Evolutionary conservation across 2,797 vertebrate genomes (phyloP).

Genomic region (Ctenosaura bakeri): DNA sequence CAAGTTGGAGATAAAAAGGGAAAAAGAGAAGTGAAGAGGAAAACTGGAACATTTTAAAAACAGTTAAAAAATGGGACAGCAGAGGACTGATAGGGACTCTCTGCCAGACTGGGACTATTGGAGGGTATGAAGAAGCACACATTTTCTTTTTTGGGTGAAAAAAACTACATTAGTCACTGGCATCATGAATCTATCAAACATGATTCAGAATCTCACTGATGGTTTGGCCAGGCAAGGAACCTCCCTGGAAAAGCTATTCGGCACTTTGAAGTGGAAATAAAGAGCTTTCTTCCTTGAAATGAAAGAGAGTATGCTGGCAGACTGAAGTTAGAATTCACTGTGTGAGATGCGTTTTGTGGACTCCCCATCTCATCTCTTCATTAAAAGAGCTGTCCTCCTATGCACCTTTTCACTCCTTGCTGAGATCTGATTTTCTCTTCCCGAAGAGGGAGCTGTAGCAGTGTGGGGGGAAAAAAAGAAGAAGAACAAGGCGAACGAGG

Average conservation of each 20-base stretch:
- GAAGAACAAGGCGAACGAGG: too few species aligned
- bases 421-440: conserved; percentile 5
- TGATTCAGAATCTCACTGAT: neutral
- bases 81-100: too few species aligned
- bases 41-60: too few species aligned
- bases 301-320: neutral
- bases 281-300: neutral
- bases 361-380: neutral
- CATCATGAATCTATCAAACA: neutral
- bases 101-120: too few species aligned
- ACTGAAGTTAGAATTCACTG: neutral
- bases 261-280: conserved; percentile 11
- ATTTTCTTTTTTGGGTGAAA: neutral
- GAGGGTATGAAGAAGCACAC: neutral
- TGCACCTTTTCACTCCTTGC: too few species aligned
- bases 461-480: too few species aligned
- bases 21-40: too few species aligned
- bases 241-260: neutral
- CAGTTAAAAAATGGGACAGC: too few species aligned
- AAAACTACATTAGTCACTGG: neutral
- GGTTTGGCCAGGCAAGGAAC: neutral
- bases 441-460: neutral
- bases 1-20: too few species aligned
- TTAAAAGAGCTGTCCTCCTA: neutral
- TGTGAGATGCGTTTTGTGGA: neutral